phyloP scores from a whole-genome alignment of 2,797 vertebrate genomes.

The Ptychadena robeensis region DNA sequence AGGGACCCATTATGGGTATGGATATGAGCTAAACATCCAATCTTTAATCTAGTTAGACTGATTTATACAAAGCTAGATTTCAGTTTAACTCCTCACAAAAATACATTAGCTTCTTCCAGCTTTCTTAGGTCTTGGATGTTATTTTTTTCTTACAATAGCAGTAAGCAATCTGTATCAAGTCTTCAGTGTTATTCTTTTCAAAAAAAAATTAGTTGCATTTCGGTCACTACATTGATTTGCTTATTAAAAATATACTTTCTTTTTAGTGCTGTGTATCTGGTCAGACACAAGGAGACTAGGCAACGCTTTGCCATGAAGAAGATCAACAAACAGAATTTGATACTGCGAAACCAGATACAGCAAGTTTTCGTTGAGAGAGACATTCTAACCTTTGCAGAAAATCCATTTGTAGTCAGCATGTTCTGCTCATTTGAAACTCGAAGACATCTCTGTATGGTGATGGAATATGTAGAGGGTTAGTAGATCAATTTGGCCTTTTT shows the following conservation, averaged over 20 bases:
- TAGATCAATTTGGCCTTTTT: neutral
- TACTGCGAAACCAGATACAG: conserved; percentile 96
- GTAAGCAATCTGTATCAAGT: too few relatives aligned
- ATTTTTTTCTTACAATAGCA: too few relatives aligned
- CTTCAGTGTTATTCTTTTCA: too few relatives aligned
- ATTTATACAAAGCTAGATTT: too few relatives aligned
- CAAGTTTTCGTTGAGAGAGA: conserved; percentile 97
- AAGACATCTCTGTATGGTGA: conserved; percentile 96
- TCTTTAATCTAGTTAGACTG: too few relatives aligned
- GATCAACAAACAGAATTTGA: conserved; percentile 97
- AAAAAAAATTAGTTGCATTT: too few relatives aligned
- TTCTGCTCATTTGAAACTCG: conserved; percentile 97
- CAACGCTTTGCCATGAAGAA: conserved; percentile 98
- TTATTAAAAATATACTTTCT: neutral
- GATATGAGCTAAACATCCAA: too few relatives aligned
- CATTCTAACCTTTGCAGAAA: conserved; percentile 96
- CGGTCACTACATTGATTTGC: neutral
- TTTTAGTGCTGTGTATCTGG: conserved; percentile 89
- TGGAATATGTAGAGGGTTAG: conserved; percentile 97
- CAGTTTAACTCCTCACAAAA: too few relatives aligned
- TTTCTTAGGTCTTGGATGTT: too few relatives aligned
- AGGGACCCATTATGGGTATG: neutral
- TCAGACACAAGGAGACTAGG: conserved; percentile 90
- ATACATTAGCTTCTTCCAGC: too few relatives aligned
- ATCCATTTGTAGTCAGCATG: conserved; percentile 97